Evolutionary conservation across 2,113 vertebrate species (phyloP).

Genomic region (Copsychus sechellarum): DNA sequence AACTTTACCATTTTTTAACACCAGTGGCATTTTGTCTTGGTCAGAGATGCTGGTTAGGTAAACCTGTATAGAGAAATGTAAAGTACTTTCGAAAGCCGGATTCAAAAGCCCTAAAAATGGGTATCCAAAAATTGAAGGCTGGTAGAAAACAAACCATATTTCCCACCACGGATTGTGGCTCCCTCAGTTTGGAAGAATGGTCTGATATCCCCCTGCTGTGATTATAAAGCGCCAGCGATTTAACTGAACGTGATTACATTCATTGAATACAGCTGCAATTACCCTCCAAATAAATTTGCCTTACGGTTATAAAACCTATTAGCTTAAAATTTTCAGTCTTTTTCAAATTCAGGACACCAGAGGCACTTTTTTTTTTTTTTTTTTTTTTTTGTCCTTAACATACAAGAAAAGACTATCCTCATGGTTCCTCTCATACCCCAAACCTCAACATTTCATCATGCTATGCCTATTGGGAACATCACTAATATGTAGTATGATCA

Average conservation of each 20-base stretch:
- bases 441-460: neutral
- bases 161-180: neutral
- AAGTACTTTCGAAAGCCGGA: neutral
- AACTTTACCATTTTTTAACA: neutral
- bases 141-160: neutral
- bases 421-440: neutral
- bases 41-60: neutral
- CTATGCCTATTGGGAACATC: neutral
- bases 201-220: fast-evolving
- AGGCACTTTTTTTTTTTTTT: neutral
- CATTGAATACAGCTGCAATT: neutral
- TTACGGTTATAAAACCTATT: neutral
- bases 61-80: neutral
- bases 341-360: neutral
- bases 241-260: fast-evolving
- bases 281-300: neutral
- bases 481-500: neutral
- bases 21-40: neutral
- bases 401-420: neutral
- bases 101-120: neutral
- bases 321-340: neutral
- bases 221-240: neutral
- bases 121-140: neutral
- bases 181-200: neutral
- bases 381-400: neutral